A percentile compares a stretch with the other conserved stretches of the same genome.
These are phyloP conservation scores for Chascanopsetta lugubris DNA, from an alignment of 2,113 vertebrate genomes.

Conservation along the genomic window DNA sequence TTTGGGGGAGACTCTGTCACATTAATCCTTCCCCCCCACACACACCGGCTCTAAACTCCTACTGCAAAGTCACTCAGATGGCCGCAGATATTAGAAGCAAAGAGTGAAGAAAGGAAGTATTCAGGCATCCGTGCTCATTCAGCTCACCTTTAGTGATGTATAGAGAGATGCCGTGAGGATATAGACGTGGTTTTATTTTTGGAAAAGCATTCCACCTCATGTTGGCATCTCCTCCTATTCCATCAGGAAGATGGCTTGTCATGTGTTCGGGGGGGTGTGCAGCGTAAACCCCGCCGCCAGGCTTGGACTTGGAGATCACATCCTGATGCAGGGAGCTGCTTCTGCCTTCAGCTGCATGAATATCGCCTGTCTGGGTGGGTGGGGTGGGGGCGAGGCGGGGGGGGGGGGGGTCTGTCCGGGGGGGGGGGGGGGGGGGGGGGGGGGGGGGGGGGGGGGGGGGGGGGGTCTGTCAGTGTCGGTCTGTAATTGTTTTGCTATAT, in stretches of 20 bases:
- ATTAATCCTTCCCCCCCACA: constrained; percentile 62
- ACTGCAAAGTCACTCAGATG: constrained; percentile 51
- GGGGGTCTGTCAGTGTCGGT: too few species aligned
- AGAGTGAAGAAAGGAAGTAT: constrained; percentile 54
- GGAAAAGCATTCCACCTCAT: constrained; percentile 61
- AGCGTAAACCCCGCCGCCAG: constrained; percentile 63
- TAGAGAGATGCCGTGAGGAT: constrained; percentile 46
- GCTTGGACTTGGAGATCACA: constrained; percentile 61
- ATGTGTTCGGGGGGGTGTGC: constrained; percentile 40
- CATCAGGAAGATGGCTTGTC: constrained; percentile 60
- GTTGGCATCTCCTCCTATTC: constrained; percentile 61
- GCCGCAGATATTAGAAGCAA: constrained; percentile 46
- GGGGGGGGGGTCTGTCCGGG: too few species aligned
- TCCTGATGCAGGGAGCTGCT: constrained; percentile 47
- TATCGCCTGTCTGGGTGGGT: constrained; percentile 48
- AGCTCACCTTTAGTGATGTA: constrained; percentile 46
- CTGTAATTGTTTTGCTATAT: too few species aligned
- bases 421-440: too few species aligned
- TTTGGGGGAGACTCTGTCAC: constrained; percentile 61
- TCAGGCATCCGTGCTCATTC: constrained; percentile 71
- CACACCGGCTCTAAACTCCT: constrained; percentile 43
- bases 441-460: too few species aligned
- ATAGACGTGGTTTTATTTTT: constrained; percentile 66
- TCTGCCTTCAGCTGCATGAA: constrained; percentile 43
- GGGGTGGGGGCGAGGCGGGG: too few species aligned